Base-by-base conservation (phyloP, 2,888 invertebrate genomes). In the Antheraea yamamai region DNA sequence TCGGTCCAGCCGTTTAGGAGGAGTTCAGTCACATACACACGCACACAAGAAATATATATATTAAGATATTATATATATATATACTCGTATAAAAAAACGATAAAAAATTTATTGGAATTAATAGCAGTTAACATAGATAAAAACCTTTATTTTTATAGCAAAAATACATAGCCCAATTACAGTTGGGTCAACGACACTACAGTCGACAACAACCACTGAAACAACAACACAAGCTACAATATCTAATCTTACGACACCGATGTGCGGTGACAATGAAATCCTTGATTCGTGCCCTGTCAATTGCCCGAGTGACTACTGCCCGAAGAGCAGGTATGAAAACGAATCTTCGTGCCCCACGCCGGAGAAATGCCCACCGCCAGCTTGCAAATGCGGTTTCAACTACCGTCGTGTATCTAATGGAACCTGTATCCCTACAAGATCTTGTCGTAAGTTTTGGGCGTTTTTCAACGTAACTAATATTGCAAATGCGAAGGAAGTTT, bases 381-480 rank as follows among this genome's bases (percentile, higher is more conserved):
- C 72, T 4, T 91, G 91, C 80, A 86, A 85, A 55, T 91, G 91
- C 55, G 26, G 73, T 0, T 88, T 89, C 76, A 89, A 90, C 78
- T 76, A 80, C 20, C 81, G 84, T 14, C 84, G 87, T 26, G 83
- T 81, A 52, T 75, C 75, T 0, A 89, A 89, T 70, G 88, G 87
- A 7, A 85, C 85, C 14, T 91, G 88, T 75, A 87, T 88, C 76
- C 81, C 81, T 4, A 83, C 85, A 4, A 78, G 58, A 58, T 61
- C 78, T 23, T 75, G 75, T 73, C 75, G 75, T 75, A 64, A 75
- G 75, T 75, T 52, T 20, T 47, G 39, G 2, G 1, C 55, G 20
- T 55, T 20, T 18, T 55, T 20, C 55, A 18, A 2, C 16, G 4
- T 55, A 20, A 55, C 20, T 55, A 20, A 6, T 55, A 20, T 55